Base-by-base conservation (phyloP, 2,888 invertebrate genomes). In the Melangyna quadrimaculata region DNA sequence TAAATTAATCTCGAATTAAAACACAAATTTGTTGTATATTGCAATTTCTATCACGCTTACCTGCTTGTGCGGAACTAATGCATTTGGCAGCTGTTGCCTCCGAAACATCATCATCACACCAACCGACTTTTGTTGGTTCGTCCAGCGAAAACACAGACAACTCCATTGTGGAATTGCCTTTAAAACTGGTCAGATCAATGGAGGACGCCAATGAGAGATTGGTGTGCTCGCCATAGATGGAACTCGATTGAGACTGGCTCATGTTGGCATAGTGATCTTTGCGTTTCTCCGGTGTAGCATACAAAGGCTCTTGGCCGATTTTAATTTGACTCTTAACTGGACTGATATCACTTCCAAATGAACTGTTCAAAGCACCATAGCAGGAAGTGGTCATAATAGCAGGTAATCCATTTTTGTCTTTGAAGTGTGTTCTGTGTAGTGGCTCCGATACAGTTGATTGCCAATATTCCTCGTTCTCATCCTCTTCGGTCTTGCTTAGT, bases 321-420 rank as follows among this genome's bases (percentile, higher is more conserved):
- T 78, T 84, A 29, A 65, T 81, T 65, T 80, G 74, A 67, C 29
- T 79, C 37, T 74, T 63, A 37, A 65, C 57, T 72, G 71, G 73
- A 45, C 73, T 88, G 45, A 86, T 70, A 61, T 90, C 90, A 65
- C 89, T 88, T 82, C 89, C 90, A 81, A 91, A 89, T 10, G 91
- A 89, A 59, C 88, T 89, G 71, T 92, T 91, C 7, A 92, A 87
- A 1, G 90, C 89, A 84, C 92, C 92, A 87, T 92, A 92, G 80
- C 92, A 92, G 1, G 92, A 92, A 40, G 91, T 90, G 74, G 91
- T 92, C 92, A 92, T 92, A 57, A 92, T 91, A 80, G 91, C 92
- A 27, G 90, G 90, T 87, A 88, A 29, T 87, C 87, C n/a, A 78
- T 87, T 83, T 77, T 80, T 78, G 70, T 86, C 77, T 86, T 82